Evolutionary conservation across 2,113 vertebrate species (phyloP).

Genomic region (Macaca mulatta): DNA sequence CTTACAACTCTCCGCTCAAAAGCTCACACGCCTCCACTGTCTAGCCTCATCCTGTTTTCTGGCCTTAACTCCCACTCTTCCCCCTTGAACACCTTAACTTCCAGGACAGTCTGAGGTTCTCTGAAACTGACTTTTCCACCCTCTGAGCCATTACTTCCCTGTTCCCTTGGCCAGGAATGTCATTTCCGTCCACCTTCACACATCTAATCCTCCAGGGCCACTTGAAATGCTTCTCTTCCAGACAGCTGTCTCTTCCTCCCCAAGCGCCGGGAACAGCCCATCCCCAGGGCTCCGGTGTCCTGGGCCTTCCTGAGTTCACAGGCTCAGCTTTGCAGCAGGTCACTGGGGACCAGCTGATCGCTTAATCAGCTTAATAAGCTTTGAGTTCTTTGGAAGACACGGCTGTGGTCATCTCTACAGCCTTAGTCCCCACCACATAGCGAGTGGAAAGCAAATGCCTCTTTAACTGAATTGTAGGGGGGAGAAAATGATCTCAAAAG

Average conservation of each 20-base stretch:
- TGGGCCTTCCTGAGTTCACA: background rate
- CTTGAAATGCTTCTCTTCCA: background rate
- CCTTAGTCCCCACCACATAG: background rate
- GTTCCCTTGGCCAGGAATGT: background rate
- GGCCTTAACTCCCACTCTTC: background rate
- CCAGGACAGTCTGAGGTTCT: background rate
- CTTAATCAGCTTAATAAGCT: background rate
- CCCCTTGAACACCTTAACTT: background rate
- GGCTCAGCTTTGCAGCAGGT: background rate
- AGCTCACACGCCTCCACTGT: no score
- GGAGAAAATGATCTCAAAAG: background rate
- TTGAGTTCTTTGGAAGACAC: background rate
- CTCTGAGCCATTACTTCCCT: background rate
- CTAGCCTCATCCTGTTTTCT: background rate
- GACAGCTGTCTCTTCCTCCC: background rate
- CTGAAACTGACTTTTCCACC: background rate
- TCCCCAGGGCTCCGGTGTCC: background rate
- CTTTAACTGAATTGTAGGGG: background rate
- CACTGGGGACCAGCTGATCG: background rate
- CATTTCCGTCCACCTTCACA: background rate
- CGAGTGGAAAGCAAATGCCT: background rate
- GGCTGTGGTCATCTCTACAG: background rate
- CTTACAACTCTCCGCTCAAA: background rate
- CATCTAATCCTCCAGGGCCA: background rate
- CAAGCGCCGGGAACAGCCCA: rapidly evolving